A percentile compares a stretch with the other conserved stretches of the same genome.
Evolutionary conservation across 2,888 invertebrate genomes (phyloP).

Genomic region (Punctoribates punctum): DNA sequence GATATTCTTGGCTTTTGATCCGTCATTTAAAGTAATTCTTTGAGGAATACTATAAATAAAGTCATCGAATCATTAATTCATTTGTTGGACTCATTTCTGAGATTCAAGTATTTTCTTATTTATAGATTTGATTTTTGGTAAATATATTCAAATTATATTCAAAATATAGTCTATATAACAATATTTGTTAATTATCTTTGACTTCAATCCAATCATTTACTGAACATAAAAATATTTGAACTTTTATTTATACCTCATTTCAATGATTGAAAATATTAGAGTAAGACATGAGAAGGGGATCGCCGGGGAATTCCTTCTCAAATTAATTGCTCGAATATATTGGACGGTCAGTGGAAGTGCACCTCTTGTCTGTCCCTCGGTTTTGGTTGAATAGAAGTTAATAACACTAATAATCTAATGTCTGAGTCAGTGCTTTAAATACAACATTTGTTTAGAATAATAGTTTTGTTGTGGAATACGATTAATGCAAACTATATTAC

Average conservation of each 20-base stretch:
- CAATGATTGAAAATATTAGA: neutral
- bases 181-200: conserved; percentile 8
- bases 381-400: neutral
- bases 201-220: neutral
- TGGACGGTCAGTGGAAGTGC: neutral
- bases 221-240: neutral
- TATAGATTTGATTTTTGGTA: no score
- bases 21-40: no score
- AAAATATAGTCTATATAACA: neutral
- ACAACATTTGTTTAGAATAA: neutral
- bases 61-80: conserved; percentile 25
- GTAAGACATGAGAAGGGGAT: no score
- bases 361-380: neutral
- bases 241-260: neutral
- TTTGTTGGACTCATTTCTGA: conserved; percentile 31
- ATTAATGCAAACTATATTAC: conserved; percentile 23
- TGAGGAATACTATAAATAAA: conserved; percentile 17
- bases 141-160: neutral
- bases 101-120: neutral
- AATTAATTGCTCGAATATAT: no score
- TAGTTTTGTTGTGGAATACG: conserved; percentile 21
- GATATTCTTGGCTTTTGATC: no score
- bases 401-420: neutral
- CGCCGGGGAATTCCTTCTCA: no score
- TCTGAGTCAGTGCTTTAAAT: neutral